Conservation (phyloP, 1,140 invertebrate species). For the Scaptomyza graminum region DNA sequence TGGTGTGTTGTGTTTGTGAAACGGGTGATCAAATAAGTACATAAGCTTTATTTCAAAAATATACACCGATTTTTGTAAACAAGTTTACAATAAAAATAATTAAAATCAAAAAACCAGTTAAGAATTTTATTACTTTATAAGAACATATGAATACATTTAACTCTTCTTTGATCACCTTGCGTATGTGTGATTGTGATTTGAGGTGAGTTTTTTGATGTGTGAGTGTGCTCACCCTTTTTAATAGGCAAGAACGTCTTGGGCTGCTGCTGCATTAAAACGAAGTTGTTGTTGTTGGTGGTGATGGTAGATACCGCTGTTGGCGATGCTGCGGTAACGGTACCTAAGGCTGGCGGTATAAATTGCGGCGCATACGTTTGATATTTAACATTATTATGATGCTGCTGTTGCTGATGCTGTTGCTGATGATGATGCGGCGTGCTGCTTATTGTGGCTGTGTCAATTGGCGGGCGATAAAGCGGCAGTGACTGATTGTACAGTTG, state of each 20-base stretch:
- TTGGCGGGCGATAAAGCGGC: slow-evolving; percentile 41
- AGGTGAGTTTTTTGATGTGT: slow-evolving; percentile 19
- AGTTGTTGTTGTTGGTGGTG: slow-evolving; percentile 46
- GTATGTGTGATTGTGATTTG: slow-evolving; percentile 6
- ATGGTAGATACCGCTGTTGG: slow-evolving; percentile 33
- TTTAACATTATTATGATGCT: slow-evolving; percentile 54
- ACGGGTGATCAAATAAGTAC: not conserved
- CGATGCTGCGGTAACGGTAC: slow-evolving; percentile 26
- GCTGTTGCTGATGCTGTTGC: slow-evolving; percentile 34
- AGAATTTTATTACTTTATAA: too few relatives aligned
- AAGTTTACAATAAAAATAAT: not conserved
- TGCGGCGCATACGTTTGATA: slow-evolving; percentile 71
- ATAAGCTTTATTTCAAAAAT: not conserved
- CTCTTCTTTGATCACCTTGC: not conserved
- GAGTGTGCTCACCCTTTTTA: slow-evolving; percentile 75
- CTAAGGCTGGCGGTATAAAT: slow-evolving; percentile 55
- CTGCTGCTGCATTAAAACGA: slow-evolving; percentile 64
- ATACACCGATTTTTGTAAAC: too few relatives aligned
- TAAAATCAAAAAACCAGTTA: not conserved
- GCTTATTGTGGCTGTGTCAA: slow-evolving; percentile 42
- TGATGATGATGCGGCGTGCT: slow-evolving; percentile 58
- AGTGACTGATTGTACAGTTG: slow-evolving; percentile 68
- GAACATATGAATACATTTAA: not conserved
- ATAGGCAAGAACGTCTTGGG: slow-evolving; percentile 75
- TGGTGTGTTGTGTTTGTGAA: not conserved